Evolutionary conservation across 2,888 invertebrate species (phyloP).

Genomic region (Torymus aiolomorphi): DNA sequence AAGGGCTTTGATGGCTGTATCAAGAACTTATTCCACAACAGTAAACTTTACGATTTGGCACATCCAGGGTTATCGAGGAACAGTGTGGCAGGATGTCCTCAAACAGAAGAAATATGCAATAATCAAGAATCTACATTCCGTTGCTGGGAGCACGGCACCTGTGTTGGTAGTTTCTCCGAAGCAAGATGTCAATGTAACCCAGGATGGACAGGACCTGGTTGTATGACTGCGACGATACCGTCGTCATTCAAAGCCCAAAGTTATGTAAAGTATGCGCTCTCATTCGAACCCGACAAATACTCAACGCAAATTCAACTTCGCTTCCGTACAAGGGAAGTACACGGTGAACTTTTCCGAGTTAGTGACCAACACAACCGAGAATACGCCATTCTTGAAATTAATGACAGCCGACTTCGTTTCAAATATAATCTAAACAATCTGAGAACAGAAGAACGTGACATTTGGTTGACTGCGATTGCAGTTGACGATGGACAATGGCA

Average conservation of each 20-base stretch:
- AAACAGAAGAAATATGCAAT: conserved; percentile 94
- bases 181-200: conserved; percentile 95
- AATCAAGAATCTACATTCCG: conserved; percentile 89
- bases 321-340: conserved; percentile 94
- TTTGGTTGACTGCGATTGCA: conserved; percentile 92
- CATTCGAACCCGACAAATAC: conserved; percentile 94
- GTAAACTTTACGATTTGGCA: conserved; percentile 95
- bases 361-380: conserved; percentile 96
- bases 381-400: conserved; percentile 94
- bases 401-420: conserved; percentile 92
- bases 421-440: conserved; percentile 94
- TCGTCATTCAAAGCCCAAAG: conserved; percentile 95
- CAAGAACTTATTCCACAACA: conserved; percentile 95
- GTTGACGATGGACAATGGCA: conserved; percentile 99
- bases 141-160: conserved; percentile 96
- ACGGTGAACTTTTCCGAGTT: conserved; percentile 94
- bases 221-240: conserved; percentile 89
- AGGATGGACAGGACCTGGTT: conserved; percentile 95
- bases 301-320: conserved; percentile 94
- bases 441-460: conserved; percentile 91
- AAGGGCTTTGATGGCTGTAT: conserved; percentile 98
- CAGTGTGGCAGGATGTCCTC: conserved; percentile 93
- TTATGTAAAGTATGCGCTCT: conserved; percentile 97
- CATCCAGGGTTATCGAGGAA: conserved; percentile 92
- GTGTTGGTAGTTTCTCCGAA: conserved; percentile 92